phyloP scores from a whole-genome alignment of 2,113 vertebrate species.

The human (Homo sapiens) region DNA sequence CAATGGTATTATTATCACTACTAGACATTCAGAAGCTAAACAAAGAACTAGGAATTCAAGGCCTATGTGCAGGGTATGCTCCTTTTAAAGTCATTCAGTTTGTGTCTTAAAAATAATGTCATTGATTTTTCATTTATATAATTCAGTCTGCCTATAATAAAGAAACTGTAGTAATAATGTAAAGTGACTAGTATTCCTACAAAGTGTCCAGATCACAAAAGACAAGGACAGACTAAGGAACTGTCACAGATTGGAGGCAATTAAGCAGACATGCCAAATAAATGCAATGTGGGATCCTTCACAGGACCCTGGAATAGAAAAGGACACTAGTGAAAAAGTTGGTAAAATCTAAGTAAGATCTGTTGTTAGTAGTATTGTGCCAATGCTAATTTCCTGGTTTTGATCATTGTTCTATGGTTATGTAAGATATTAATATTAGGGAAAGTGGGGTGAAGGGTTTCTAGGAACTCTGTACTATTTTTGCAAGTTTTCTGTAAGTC shows the following conservation, averaged over 20 bases:
- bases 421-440: neutral
- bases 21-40: neutral
- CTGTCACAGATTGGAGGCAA: neutral
- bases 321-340: neutral
- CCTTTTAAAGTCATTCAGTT: neutral
- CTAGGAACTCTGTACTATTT: neutral
- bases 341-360: neutral
- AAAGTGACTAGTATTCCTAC: neutral
- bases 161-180: neutral
- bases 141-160: conserved; percentile 1
- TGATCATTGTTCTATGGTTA: neutral
- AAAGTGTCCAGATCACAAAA: neutral
- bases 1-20: neutral
- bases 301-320: neutral
- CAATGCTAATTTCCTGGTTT: neutral
- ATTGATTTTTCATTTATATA: conserved; percentile 22
- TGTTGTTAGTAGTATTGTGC: neutral
- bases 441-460: neutral
- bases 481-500: neutral
- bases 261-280: neutral
- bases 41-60: conserved; percentile 7
- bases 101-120: neutral
- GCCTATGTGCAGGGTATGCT: neutral
- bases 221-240: neutral
- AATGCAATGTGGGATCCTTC: neutral